phyloP scores from a whole-genome alignment of 2,113 vertebrate genomes.

The Corythoichthys haematopterus region DNA sequence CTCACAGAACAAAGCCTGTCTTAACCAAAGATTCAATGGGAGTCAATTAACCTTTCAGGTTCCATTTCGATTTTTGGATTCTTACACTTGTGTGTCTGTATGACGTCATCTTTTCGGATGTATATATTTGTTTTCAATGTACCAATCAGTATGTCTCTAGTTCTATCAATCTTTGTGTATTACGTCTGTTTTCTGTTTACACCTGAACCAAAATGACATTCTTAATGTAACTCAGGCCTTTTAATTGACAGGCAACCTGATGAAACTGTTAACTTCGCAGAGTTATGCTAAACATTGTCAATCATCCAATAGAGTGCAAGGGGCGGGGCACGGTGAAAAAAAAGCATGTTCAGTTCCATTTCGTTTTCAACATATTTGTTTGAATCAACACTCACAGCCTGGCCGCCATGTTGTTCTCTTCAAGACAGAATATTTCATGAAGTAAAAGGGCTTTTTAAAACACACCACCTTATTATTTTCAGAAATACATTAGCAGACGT shows the following conservation, averaged over 20 bases:
- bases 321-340: background rate
- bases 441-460: slow-evolving; percentile 75
- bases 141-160: slow-evolving; percentile 14
- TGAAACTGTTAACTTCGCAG: slow-evolving; percentile 18
- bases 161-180: no score
- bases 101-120: background rate
- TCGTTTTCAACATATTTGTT: background rate
- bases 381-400: slow-evolving; percentile 44
- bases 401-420: slow-evolving; percentile 39
- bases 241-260: slow-evolving; percentile 34
- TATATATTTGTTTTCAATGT: slow-evolving; percentile 26
- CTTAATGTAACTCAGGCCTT: slow-evolving; percentile 32
- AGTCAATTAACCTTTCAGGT: slow-evolving; percentile 28
- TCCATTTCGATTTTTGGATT: slow-evolving; percentile 16
- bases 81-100: slow-evolving; percentile 4
- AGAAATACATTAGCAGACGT: slow-evolving; percentile 21
- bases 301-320: background rate
- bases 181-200: slow-evolving; percentile 6
- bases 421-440: slow-evolving; percentile 52
- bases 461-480: slow-evolving; percentile 53
- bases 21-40: slow-evolving; percentile 38
- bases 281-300: slow-evolving; percentile 1
- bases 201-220: slow-evolving; percentile 11
- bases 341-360: background rate
- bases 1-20: slow-evolving; percentile 47